Conservation (phyloP, 35 echinoderm and acorn worm genomes). For the Apostichopus californicus region DNA sequence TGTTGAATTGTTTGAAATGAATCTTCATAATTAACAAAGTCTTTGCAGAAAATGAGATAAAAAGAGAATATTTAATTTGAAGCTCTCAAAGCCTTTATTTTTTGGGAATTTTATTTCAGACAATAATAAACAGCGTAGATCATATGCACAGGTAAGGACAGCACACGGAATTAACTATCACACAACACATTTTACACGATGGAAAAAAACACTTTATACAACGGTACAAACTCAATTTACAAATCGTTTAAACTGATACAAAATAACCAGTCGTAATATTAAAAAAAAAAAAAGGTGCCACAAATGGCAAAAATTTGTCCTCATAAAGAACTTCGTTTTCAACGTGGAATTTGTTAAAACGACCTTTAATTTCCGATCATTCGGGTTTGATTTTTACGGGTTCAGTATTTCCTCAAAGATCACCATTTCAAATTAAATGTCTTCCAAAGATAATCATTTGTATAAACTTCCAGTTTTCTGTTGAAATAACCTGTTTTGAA, state of each 20-base stretch:
- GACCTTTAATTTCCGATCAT: too few relatives aligned
- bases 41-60: background rate
- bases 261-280: background rate
- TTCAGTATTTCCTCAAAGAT: too few relatives aligned
- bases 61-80: background rate
- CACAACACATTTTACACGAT: constrained; percentile 36
- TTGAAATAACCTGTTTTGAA: too few relatives aligned
- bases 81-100: constrained; percentile 5
- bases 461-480: too few relatives aligned
- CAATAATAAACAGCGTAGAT: constrained; percentile 10
- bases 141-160: constrained; percentile 11
- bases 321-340: too few relatives aligned
- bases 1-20: background rate
- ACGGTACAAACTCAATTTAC: constrained; percentile 33
- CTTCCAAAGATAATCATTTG: too few relatives aligned
- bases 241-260: constrained; percentile 24
- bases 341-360: too few relatives aligned
- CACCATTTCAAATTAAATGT: too few relatives aligned
- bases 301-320: background rate
- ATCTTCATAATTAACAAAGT: too few relatives aligned
- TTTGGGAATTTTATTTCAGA: constrained; percentile 20
- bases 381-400: too few relatives aligned
- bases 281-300: background rate
- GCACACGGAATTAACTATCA: constrained; percentile 34
- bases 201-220: constrained; percentile 43